Evolutionary conservation across 2,113 vertebrate species (phyloP).

Genomic region (Motacilla alba): DNA sequence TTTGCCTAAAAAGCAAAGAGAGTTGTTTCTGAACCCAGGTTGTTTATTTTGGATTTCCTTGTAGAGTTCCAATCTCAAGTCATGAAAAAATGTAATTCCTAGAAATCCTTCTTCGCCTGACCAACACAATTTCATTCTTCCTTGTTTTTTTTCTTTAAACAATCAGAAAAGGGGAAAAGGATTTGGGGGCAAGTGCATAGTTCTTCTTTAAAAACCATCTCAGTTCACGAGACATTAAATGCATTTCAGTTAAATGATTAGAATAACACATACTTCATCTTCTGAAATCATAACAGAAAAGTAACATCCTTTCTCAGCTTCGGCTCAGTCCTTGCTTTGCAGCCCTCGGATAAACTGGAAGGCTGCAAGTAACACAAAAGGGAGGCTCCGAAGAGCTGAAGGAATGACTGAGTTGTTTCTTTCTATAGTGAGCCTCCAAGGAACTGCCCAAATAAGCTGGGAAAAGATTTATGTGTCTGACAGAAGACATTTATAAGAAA

Average conservation of each 20-base stretch:
- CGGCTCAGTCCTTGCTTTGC: neutral
- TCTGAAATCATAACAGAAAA: neutral
- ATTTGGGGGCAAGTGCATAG: accelerated
- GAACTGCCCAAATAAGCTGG: neutral
- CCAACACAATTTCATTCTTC: neutral
- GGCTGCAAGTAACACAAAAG: neutral
- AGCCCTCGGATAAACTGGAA: neutral
- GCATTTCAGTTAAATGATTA: neutral
- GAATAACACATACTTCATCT: neutral
- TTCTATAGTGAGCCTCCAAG: neutral
- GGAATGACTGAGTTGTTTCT: conserved; percentile 7
- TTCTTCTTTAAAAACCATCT: neutral
- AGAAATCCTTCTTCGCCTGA: neutral
- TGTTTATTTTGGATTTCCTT: neutral
- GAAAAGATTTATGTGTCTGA: conserved; percentile 43
- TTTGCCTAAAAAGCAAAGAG: neutral
- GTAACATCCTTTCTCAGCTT: neutral
- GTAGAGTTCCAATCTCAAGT: neutral
- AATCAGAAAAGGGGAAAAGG: neutral
- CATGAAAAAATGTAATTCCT: neutral
- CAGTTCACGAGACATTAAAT: neutral
- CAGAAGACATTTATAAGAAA: neutral
- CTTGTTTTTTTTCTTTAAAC: neutral
- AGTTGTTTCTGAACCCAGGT: neutral
- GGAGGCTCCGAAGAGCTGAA: neutral